phyloP scores from a whole-genome alignment of 2,113 vertebrate genomes.

The Chamaea fasciata region DNA sequence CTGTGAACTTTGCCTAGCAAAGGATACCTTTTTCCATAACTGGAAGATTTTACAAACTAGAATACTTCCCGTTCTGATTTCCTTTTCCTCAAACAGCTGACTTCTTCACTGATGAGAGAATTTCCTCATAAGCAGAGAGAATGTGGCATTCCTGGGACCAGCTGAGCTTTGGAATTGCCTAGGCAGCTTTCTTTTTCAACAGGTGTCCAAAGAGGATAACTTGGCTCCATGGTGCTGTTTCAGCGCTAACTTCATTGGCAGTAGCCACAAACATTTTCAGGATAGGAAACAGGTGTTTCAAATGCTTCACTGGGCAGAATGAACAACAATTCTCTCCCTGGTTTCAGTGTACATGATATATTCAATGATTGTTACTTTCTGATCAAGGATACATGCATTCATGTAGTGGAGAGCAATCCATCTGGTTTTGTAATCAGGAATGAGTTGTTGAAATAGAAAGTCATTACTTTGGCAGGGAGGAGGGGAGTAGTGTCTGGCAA shows the following conservation, averaged over 20 bases:
- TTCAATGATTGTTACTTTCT: constrained; percentile 35
- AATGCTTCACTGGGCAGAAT: constrained; percentile 3
- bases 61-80: not conserved
- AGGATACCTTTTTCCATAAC: not conserved
- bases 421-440: constrained; percentile 13
- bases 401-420: not conserved
- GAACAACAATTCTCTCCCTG: constrained; percentile 15
- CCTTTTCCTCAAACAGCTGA: not conserved
- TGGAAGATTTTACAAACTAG: not conserved
- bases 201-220: not conserved
- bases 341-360: constrained; percentile 5
- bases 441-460: not conserved
- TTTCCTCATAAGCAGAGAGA: not conserved
- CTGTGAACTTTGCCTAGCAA: not conserved
- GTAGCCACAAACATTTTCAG: not conserved
- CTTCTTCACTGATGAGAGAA: not conserved
- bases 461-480: not conserved
- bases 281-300: constrained; percentile 42
- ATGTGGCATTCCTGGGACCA: not conserved
- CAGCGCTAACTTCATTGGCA: constrained; percentile 10
- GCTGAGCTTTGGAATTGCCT: not conserved
- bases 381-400: not conserved
- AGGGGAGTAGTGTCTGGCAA: not conserved
- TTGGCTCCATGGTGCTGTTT: not conserved
- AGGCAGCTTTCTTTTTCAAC: not conserved